phyloP scores from a whole-genome alignment of 1,140 invertebrate genomes.

The Elymnias hypermnestra region DNA sequence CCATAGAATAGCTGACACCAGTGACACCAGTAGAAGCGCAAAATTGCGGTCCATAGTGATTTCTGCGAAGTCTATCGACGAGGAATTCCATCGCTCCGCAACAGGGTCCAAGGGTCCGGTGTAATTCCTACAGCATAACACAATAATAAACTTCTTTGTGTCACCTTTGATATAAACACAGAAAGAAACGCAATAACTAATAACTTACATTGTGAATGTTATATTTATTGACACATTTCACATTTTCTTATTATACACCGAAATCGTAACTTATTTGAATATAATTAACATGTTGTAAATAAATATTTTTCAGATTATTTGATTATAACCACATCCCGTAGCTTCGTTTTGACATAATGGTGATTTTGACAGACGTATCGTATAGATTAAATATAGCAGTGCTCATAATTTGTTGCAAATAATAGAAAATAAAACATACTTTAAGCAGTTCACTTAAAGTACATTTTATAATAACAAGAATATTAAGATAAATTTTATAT shows the following conservation, averaged over 20 bases:
- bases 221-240: conserved; percentile 39
- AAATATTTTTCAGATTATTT: conserved; percentile 24
- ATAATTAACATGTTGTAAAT: conserved; percentile 33
- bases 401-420: no score
- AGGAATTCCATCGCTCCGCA: conserved; percentile 76
- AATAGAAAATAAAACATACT: no score
- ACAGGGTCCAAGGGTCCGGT: conserved; percentile 63
- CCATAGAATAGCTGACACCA: conserved; percentile 90
- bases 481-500: no score
- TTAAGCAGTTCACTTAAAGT: no score
- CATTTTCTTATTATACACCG: conserved; percentile 36
- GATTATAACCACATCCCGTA: conserved; percentile 40
- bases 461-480: no score
- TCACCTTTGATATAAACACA: conserved; percentile 25
- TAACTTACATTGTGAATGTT: conserved; percentile 42
- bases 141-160: conserved; percentile 41
- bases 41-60: conserved; percentile 90
- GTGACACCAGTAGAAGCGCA: conserved; percentile 84
- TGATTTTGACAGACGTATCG: no score
- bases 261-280: conserved; percentile 19
- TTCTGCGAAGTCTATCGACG: conserved; percentile 80
- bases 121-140: conserved; percentile 54
- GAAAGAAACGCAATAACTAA: conserved; percentile 25
- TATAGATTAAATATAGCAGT: no score
- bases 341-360: conserved; percentile 11